Evolutionary conservation across 2,888 invertebrate genomes (phyloP), one percentile per base, ranked within the genome.

Genomic region (Chloroclystis v-ata): DNA sequence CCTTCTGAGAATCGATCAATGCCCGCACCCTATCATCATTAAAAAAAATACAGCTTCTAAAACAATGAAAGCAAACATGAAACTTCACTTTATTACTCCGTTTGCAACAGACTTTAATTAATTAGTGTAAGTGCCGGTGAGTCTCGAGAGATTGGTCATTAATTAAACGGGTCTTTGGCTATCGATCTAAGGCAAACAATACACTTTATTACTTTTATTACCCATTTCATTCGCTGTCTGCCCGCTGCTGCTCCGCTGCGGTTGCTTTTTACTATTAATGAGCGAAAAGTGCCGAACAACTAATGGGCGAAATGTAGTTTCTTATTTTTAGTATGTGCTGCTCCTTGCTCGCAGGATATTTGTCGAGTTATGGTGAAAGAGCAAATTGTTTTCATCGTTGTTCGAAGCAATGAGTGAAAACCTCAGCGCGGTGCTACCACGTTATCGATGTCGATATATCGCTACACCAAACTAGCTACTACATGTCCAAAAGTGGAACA

Each of bases 61-160:
- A 71, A 70, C 69, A 71, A 72, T 66, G 65, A 65, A 61, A 60
- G 65, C 69, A 68, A 70, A 72, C 72, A 66, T 67, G 69, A 70
- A 66, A 69, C 60, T 68, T 68, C 69, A 72, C 74, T 78, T 72
- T 70, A 72, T 69, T 72, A 71, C 74, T 76, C 67, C 72, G 77
- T 75, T 74, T 72, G 73, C 70, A 67, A 61, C 61, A 67, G 70
- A 74, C 72, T 77, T 77, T 81, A 81, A 84, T 84, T 82, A 85
- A 85, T 85, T 84, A 84, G 70, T 75, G 72, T 76, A 78, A 84
- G 84, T 82, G 82, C 83, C 82, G 84, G 84, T 82, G 82, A 80
- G 81, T 76, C 82, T 75, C 78, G 61, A 62, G 82, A 78, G 83
- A 83, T 82, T 76, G 83, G 80, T 80, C 82, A 84, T 85, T 84